A percentile compares a stretch with the other conserved stretches of the same genome.
These are phyloP conservation scores for Morus bassanus DNA, from an alignment of 2,797 vertebrate genomes.

Conservation along the genomic window DNA sequence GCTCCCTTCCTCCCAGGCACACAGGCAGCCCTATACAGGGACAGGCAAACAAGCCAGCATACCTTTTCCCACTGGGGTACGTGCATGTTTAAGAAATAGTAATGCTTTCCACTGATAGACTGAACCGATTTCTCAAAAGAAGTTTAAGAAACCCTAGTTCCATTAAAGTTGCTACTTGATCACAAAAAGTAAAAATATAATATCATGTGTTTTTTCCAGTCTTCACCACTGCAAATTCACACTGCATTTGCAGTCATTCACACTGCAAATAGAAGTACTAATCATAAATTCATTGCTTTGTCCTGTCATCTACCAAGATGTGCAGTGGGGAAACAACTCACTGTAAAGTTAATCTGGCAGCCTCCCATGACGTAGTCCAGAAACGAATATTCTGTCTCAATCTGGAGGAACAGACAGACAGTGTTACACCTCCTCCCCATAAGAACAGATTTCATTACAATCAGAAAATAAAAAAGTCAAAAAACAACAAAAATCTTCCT, in stretches of 20 bases:
- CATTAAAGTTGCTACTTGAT: neutral
- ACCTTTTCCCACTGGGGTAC: neutral
- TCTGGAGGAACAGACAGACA: conserved; percentile 60
- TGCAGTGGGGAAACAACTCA: conserved; percentile 69
- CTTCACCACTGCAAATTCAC: neutral
- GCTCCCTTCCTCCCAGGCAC: neutral
- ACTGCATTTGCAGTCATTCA: neutral
- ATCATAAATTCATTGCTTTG: neutral
- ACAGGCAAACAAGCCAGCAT: neutral
- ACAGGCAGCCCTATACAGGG: neutral
- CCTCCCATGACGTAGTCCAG: conserved; percentile 94
- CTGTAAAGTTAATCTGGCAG: conserved; percentile 94
- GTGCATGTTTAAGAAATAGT: neutral
- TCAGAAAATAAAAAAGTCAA: neutral
- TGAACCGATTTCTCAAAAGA: neutral
- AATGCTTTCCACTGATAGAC: neutral
- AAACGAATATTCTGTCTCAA: conserved; percentile 85
- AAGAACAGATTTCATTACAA: neutral
- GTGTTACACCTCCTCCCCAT: neutral
- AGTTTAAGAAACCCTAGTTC: neutral
- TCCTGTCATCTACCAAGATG: neutral
- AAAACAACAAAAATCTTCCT: neutral
- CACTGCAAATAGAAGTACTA: neutral
- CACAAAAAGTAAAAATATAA: neutral
- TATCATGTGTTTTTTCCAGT: neutral